Percentiles rank a stretch among this genome's conserved stretches.
Conservation (phyloP, 2,113 vertebrate species). For the Eubucco bourcierii region DNA sequence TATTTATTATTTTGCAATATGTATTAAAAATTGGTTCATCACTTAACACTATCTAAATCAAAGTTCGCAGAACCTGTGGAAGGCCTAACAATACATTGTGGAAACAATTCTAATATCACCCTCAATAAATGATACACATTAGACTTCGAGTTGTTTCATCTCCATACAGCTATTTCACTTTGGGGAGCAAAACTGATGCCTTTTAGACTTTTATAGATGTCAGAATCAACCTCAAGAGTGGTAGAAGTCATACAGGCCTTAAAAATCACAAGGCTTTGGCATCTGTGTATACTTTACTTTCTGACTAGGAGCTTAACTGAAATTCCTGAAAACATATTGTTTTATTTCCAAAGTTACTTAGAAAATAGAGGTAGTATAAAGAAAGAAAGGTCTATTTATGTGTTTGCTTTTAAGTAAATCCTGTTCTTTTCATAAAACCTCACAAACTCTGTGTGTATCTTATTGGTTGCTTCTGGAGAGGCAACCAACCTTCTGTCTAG, state of each 20-base stretch:
- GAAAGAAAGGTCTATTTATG: not conserved
- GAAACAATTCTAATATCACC: not conserved
- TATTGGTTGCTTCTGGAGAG: not conserved
- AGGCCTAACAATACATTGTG: not conserved
- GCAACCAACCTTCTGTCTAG: not conserved
- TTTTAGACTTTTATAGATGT: not conserved
- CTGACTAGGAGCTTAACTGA: not conserved
- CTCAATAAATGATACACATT: not conserved
- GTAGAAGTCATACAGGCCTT: not conserved
- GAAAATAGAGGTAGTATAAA: not conserved
- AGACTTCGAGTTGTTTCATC: not conserved
- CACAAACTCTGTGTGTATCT: not conserved
- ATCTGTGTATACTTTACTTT: not conserved
- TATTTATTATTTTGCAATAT: not conserved
- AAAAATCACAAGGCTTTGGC: not conserved
- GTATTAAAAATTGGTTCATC: not conserved
- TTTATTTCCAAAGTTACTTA: not conserved
- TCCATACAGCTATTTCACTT: not conserved
- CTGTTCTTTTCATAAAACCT: not conserved
- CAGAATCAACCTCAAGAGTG: not conserved
- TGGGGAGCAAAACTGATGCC: accelerated
- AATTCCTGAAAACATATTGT: not conserved
- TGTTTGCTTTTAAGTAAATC: not conserved
- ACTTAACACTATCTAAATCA: not conserved
- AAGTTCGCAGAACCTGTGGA: not conserved